phyloP scores from a whole-genome alignment of 2,888 invertebrate species.

The Heteromurus nitidus region DNA sequence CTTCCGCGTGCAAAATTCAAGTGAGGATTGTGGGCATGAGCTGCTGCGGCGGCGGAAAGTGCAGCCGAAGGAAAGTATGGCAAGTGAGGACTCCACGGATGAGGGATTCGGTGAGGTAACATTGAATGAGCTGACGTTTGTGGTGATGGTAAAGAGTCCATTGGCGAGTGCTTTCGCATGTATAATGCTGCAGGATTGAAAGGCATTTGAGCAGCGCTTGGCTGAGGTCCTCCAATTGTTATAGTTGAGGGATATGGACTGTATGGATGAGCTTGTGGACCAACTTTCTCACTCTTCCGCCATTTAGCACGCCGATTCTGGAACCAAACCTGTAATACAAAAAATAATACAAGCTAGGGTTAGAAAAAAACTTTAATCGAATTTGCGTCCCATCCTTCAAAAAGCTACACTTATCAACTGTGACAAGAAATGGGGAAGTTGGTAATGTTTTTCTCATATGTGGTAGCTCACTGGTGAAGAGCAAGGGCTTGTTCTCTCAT shows the following conservation, averaged over 20 bases:
- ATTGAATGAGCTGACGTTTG: slow-evolving; percentile 64
- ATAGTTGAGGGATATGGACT: slow-evolving; percentile 82
- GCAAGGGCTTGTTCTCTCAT: slow-evolving; percentile 16
- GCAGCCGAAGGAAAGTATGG: slow-evolving; percentile 79
- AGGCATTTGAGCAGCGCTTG: slow-evolving; percentile 84
- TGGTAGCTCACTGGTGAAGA: slow-evolving; percentile 35
- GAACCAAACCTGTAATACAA: slow-evolving; percentile 37
- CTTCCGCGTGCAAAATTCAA: slow-evolving; percentile 68
- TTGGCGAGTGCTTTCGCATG: slow-evolving; percentile 77
- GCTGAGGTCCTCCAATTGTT: slow-evolving; percentile 79
- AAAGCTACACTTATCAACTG: not conserved
- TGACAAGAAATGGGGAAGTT: not conserved
- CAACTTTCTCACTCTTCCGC: slow-evolving; percentile 91
- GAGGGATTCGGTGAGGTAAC: slow-evolving; percentile 69
- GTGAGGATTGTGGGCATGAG: slow-evolving; percentile 78
- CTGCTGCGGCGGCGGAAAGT: slow-evolving; percentile 76
- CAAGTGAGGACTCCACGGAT: slow-evolving; percentile 76
- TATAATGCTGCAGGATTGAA: slow-evolving; percentile 82
- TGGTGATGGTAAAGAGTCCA: slow-evolving; percentile 65
- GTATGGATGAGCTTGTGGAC: slow-evolving; percentile 92
- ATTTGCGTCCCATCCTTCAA: not conserved
- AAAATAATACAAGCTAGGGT: slow-evolving; percentile 1
- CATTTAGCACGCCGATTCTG: slow-evolving; percentile 83
- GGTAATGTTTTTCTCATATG: not conserved
- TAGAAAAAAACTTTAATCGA: not conserved